phyloP scores from a whole-genome alignment of 2,888 invertebrate species.

The Capitulum mitella region DNA sequence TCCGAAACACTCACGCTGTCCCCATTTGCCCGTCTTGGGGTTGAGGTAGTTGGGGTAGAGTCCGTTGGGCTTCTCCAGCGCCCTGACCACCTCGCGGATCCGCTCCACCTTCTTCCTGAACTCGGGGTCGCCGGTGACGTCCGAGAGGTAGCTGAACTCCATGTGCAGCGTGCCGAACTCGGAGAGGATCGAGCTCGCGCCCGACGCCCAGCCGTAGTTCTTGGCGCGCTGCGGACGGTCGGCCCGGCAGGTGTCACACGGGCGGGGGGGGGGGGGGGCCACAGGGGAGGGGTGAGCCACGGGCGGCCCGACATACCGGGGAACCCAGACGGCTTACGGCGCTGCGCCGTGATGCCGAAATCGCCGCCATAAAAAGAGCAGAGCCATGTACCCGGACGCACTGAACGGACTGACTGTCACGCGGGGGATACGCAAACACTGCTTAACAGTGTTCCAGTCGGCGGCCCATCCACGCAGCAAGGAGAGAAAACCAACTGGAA shows the following conservation, averaged over 20 bases:
- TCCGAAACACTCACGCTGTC: constrained; percentile 74
- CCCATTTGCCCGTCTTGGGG: constrained; percentile 93
- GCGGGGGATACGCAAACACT: too few species aligned
- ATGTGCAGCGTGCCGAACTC: constrained; percentile 95
- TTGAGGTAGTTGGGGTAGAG: constrained; percentile 96
- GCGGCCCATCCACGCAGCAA: too few species aligned
- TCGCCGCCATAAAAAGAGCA: too few species aligned
- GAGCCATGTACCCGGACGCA: too few species aligned
- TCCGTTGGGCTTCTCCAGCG: constrained; percentile 82
- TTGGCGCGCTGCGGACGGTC: constrained; percentile 70
- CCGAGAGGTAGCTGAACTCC: constrained; percentile 92
- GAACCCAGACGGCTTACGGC: too few species aligned
- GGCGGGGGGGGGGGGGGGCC: constrained; percentile 59
- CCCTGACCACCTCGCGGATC: constrained; percentile 73
- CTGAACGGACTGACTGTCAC: too few species aligned
- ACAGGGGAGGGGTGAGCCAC: too few species aligned
- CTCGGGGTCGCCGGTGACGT: constrained; percentile 83
- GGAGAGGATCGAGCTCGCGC: constrained; percentile 88
- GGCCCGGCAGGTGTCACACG: too few species aligned
- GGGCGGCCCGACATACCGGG: too few species aligned
- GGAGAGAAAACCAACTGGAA: too few species aligned
- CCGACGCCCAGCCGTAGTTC: constrained; percentile 96
- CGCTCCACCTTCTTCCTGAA: constrained; percentile 83
- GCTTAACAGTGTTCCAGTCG: too few species aligned
- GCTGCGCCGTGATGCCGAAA: too few species aligned